Evolutionary conservation across 2,888 invertebrate genomes (phyloP).

Genomic region (Sminthurides aquaticus): DNA sequence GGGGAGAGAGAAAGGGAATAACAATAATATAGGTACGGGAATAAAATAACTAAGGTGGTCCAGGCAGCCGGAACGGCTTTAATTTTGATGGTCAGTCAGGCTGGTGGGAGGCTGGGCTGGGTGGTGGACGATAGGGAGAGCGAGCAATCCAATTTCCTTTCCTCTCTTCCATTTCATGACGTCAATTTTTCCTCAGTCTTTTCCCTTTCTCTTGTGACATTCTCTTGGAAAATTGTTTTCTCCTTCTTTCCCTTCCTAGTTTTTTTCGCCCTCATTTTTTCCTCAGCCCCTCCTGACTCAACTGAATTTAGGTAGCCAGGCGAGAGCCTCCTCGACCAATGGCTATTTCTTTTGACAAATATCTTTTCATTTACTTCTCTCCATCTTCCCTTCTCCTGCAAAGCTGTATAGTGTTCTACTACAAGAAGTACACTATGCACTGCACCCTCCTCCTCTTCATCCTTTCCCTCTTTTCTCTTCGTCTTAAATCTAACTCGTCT

Average conservation of each 20-base stretch:
- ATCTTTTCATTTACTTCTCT: conserved; percentile 26
- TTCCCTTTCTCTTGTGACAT: conserved; percentile 11
- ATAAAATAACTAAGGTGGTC: conserved; percentile 25
- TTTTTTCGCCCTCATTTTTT: conserved; percentile 2
- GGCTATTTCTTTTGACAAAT: conserved; percentile 28
- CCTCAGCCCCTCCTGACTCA: conserved; percentile 11
- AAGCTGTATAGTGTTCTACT: too few species aligned
- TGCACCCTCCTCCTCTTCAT: background rate
- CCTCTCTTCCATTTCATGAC: conserved; percentile 19
- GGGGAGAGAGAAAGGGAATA: conserved; percentile 15
- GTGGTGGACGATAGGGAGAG: background rate
- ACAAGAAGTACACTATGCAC: too few species aligned
- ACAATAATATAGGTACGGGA: conserved; percentile 22
- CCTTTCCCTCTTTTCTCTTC: conserved; percentile 2
- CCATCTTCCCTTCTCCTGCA: conserved; percentile 7
- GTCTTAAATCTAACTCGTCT: background rate
- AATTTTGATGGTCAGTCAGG: conserved; percentile 23
- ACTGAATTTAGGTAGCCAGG: conserved; percentile 4
- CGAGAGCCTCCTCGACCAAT: conserved; percentile 22
- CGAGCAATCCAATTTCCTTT: conserved; percentile 24
- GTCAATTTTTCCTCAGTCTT: conserved; percentile 12
- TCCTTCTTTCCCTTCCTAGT: conserved; percentile 15
- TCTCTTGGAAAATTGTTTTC: conserved; percentile 21
- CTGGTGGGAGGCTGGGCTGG: background rate
- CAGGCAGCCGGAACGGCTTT: conserved; percentile 20